A percentile compares a stretch with the other conserved stretches of the same genome.
Evolutionary conservation across 2,113 vertebrate genomes (phyloP).

Genomic region (Calyptommatus sinebrachiatus): DNA sequence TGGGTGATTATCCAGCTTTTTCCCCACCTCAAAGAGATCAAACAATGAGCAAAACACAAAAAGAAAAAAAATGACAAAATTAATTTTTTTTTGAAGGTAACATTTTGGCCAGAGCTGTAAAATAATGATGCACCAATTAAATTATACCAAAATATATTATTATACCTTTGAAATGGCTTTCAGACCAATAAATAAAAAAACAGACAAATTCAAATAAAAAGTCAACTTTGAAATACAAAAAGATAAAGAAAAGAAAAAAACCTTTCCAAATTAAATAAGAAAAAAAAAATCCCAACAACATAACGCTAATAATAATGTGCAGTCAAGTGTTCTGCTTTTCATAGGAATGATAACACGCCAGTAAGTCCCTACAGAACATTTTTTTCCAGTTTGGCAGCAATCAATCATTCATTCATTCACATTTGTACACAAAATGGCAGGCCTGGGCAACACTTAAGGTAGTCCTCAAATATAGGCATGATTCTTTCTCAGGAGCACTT

Average conservation of each 20-base stretch:
- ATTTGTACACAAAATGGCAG: conserved; percentile 75
- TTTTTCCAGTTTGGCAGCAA: conserved; percentile 93
- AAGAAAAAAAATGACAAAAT: background rate
- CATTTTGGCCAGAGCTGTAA: conserved; percentile 75
- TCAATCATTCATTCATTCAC: conserved; percentile 76
- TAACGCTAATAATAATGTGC: conserved; percentile 93
- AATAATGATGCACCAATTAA: conserved; percentile 80
- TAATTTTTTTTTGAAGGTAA: conserved; percentile 10
- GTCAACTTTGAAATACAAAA: conserved; percentile 79
- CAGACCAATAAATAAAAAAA: conserved; percentile 97
- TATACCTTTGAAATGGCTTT: conserved; percentile 92
- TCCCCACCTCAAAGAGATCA: conserved; percentile 66
- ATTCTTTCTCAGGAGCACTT: conserved; percentile 13
- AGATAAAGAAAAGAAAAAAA: conserved; percentile 65
- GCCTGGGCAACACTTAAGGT: conserved; percentile 54
- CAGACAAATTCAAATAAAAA: conserved; percentile 87
- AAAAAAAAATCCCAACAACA: conserved; percentile 78
- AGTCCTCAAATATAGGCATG: conserved; percentile 30
- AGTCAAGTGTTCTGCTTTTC: conserved; percentile 89
- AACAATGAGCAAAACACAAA: conserved; percentile 56
- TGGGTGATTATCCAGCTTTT: conserved; percentile 74
- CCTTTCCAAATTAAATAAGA: conserved; percentile 67
- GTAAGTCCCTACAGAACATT: conserved; percentile 87
- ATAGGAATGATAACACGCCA: conserved; percentile 82
- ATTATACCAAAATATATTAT: conserved; percentile 88